Conservation (phyloP, 2,113 vertebrate genomes). For the Cololabis saira region DNA sequence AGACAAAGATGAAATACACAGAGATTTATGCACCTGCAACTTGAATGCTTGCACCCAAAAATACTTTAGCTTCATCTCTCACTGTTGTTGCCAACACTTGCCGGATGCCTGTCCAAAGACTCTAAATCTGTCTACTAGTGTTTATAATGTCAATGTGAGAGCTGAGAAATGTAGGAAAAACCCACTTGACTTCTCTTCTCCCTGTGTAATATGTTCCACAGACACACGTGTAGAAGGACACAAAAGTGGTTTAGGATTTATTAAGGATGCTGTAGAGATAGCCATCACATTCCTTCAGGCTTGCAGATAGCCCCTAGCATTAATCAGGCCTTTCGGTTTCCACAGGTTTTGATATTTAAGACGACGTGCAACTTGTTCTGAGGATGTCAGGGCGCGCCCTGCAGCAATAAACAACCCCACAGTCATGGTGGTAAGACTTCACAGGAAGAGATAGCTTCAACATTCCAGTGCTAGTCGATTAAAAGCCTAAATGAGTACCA, state of each 20-base stretch:
- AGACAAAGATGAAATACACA: conserved; percentile 59
- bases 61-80: conserved; percentile 52
- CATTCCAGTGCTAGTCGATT: conserved; percentile 62
- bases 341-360: conserved; percentile 43
- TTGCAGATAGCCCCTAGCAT: no score
- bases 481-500: conserved; percentile 70
- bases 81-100: conserved; percentile 52
- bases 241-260: conserved; percentile 8
- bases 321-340: no score
- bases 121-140: conserved; percentile 60
- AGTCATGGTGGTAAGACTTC: conserved; percentile 46
- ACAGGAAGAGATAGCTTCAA: conserved; percentile 49
- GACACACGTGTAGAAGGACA: conserved; percentile 20
- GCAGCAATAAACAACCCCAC: conserved; percentile 39
- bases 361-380: conserved; percentile 24
- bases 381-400: conserved; percentile 17
- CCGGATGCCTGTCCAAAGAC: conserved; percentile 59
- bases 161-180: conserved; percentile 55
- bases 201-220: conserved; percentile 29
- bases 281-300: conserved; percentile 3
- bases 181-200: conserved; percentile 52
- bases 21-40: conserved; percentile 54
- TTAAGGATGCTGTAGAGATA: conserved; percentile 8
- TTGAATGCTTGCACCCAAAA: conserved; percentile 42
- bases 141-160: conserved; percentile 64